Percentiles rank a stretch among this genome's conserved stretches.
Evolutionary conservation across 1,140 invertebrate species (phyloP).

Genomic region (Dendrolimus punctatus): DNA sequence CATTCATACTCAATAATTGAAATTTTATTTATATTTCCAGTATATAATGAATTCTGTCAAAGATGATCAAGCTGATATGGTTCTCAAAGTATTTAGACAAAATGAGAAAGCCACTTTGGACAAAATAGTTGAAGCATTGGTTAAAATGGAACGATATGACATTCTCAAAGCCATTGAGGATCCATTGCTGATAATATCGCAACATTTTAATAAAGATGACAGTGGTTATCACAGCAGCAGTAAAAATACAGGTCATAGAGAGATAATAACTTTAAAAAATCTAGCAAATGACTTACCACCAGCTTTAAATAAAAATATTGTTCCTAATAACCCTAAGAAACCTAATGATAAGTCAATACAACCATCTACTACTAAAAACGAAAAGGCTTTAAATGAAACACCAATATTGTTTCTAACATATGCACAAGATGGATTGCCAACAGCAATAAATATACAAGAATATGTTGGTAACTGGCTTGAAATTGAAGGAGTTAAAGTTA

Average conservation of each 20-base stretch:
- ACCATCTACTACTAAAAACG: conserved; percentile 24
- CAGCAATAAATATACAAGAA: conserved; percentile 55
- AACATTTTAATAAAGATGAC: conserved; percentile 56
- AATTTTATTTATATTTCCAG: conserved; percentile 30
- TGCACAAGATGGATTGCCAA: conserved; percentile 58
- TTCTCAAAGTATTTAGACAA: conserved; percentile 61
- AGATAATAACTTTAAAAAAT: conserved; percentile 51
- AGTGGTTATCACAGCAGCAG: conserved; percentile 59
- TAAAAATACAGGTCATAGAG: conserved; percentile 35
- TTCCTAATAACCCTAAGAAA: conserved; percentile 31
- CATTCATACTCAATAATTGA: neutral
- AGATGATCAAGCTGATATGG: conserved; percentile 57
- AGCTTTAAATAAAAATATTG: conserved; percentile 50
- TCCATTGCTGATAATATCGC: conserved; percentile 41
- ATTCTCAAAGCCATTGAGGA: conserved; percentile 59
- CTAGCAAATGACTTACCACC: conserved; percentile 52
- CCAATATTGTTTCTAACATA: conserved; percentile 63
- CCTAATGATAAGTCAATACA: conserved; percentile 35
- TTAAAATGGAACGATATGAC: conserved; percentile 60
- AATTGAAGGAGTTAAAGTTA: conserved; percentile 37
- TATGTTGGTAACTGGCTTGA: conserved; percentile 51
- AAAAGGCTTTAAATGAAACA: conserved; percentile 31
- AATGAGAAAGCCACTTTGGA: conserved; percentile 63
- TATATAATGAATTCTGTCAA: conserved; percentile 60
- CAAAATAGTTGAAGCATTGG: conserved; percentile 57